A percentile compares a stretch with the other conserved stretches of the same genome.
Evolutionary conservation across 2,888 invertebrate genomes (phyloP).

Genomic region (Folsomia manolachei): DNA sequence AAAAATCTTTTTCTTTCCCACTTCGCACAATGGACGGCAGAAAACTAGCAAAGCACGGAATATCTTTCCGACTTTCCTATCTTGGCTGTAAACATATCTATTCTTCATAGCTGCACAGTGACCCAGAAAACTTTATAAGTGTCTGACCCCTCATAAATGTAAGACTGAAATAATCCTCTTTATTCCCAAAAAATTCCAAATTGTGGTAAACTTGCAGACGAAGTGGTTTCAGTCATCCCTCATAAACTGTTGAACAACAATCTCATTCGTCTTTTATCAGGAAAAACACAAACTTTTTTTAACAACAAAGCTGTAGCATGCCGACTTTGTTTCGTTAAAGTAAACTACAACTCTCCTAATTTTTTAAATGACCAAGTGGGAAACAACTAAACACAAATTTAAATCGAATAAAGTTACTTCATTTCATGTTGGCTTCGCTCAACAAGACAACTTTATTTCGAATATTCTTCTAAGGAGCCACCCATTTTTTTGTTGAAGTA

Average conservation of each 20-base stretch:
- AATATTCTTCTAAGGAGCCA: not conserved
- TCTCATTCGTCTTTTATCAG: not conserved
- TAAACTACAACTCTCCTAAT: not conserved
- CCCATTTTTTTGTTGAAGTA: too few relatives aligned
- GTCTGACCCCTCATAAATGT: not conserved
- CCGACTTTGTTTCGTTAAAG: not conserved
- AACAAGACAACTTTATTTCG: not conserved
- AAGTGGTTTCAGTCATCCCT: not conserved
- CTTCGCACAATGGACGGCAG: too few relatives aligned
- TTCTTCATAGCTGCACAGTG: too few relatives aligned
- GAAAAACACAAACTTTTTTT: not conserved
- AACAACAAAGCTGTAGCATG: not conserved
- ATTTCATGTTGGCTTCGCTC: not conserved
- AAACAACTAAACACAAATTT: too few relatives aligned
- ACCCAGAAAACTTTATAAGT: not conserved
- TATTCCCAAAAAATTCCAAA: not conserved
- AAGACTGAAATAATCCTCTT: not conserved
- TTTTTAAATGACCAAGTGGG: not conserved
- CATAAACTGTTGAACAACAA: not conserved
- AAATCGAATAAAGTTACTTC: too few relatives aligned
- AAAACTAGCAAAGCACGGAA: too few relatives aligned
- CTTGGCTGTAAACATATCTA: too few relatives aligned
- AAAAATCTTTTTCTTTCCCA: too few relatives aligned
- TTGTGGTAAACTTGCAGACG: not conserved
- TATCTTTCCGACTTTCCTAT: too few relatives aligned